Evolutionary conservation across 2,797 vertebrate species (phyloP).

Genomic region (Phataginus tricuspis): DNA sequence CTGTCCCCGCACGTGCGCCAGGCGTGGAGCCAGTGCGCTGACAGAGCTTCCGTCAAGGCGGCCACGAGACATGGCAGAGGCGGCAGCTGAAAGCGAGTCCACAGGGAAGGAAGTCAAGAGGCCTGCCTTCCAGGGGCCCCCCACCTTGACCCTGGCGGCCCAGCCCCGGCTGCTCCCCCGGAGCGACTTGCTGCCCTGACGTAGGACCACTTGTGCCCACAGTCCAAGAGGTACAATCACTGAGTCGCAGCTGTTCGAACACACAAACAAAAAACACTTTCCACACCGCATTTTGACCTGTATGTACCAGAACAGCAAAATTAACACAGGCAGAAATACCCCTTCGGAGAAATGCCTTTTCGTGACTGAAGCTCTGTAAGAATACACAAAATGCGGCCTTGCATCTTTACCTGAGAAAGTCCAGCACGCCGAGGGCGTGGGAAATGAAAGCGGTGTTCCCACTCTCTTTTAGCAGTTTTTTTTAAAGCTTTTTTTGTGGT

Average conservation of each 20-base stretch:
- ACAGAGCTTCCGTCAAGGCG: background rate
- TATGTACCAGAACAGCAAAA: background rate
- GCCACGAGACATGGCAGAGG: background rate
- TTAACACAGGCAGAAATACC: background rate
- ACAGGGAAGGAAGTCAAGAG: background rate
- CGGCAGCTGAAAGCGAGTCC: background rate
- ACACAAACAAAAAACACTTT: background rate
- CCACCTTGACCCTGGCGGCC: rapidly evolving
- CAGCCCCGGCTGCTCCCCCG: rapidly evolving
- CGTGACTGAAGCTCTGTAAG: background rate
- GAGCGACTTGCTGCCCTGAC: background rate
- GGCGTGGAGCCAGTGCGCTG: background rate
- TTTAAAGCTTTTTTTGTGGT: background rate
- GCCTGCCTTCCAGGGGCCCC: background rate
- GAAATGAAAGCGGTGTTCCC: background rate
- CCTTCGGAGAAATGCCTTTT: background rate
- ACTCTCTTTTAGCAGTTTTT: background rate
- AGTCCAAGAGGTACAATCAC: background rate
- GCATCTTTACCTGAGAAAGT: background rate
- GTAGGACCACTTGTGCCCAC: background rate
- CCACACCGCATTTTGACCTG: background rate
- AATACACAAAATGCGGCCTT: background rate
- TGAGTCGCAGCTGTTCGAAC: background rate
- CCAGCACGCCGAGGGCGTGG: background rate
- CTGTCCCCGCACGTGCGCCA: background rate